Base-by-base conservation (phyloP, 2,113 vertebrate genomes). In the Embiotoca jacksoni region DNA sequence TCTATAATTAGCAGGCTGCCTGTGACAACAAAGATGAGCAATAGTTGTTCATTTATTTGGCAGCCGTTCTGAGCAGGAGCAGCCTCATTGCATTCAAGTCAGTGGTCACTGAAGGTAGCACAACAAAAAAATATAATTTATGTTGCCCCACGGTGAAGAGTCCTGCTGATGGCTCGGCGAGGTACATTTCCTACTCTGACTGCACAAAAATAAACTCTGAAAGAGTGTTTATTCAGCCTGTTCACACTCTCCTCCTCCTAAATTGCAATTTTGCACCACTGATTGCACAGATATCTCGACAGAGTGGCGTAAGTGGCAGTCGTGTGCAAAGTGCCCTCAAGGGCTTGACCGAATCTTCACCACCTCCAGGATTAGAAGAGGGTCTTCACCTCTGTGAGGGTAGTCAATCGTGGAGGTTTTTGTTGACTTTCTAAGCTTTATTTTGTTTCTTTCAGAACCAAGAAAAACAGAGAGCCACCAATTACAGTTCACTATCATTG, bases 11-110 rank as follows among this genome's bases (percentile, higher is more conserved):
- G 37, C 49, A 50, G 63, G 58, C 53, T 0, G 64, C n/a, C 67
- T 85, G 82, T 72, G 68, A 80, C 68, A 85, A 81, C 74, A 77
- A 60, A 71, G 70, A 83, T 85, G 72, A 85, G 77, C 75, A 83
- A 74, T 69, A 65, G 58, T 44, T 41, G 75, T 71, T 75, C 75
- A 80, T 87, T 84, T 73, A 49, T 49, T 78, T 77, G 75, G 72
- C 75, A 70, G 72, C 2, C 37, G 6, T 11, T 68, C 32, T 7
- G 64, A 71, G 52, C 36, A 2, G 3, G 47, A 53, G 47, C 61
- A 44, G 64, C 68, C 6, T 67, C 32, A 47, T 53, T 69, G 56
- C 61, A 70, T 60, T 57, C 33, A 33, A 68, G 52, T 72, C 70
- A 65, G 64, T 32, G 70, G 81, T 80, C 81, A 80, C 46, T 65